Evolutionary conservation across 2,797 vertebrate species (phyloP).

Genomic region (Thunnus albacares): DNA sequence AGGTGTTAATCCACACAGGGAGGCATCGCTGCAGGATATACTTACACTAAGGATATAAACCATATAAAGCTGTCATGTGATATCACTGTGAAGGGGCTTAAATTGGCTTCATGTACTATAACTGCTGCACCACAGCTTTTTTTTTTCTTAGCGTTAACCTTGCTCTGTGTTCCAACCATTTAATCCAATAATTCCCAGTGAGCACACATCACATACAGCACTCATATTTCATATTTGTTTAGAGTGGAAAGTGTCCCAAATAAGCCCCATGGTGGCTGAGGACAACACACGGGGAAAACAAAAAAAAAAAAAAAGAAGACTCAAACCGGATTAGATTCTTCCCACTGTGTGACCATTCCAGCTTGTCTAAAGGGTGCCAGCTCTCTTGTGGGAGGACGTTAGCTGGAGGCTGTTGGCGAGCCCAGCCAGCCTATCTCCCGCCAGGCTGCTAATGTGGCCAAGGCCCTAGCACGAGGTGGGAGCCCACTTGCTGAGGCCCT

Average conservation of each 20-base stretch:
- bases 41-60: conserved; percentile 48
- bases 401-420: conserved; percentile 68
- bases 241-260: conserved; percentile 62
- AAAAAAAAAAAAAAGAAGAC: conserved; percentile 27
- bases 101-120: conserved; percentile 47
- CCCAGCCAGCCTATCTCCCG: conserved; percentile 48
- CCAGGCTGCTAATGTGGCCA: conserved; percentile 78
- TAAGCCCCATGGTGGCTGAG: conserved; percentile 47
- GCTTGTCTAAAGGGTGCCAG: conserved; percentile 70
- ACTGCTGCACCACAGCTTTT: conserved; percentile 48
- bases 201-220: conserved; percentile 38
- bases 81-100: conserved; percentile 42
- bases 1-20: conserved; percentile 52
- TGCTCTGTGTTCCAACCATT: conserved; percentile 35
- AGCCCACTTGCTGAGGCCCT: conserved; percentile 70
- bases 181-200: conserved; percentile 66
- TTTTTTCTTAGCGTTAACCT: conserved; percentile 14
- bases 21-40: conserved; percentile 42
- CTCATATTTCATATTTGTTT: conserved; percentile 62
- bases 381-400: conserved; percentile 69
- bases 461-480: conserved; percentile 61
- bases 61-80: conserved; percentile 55
- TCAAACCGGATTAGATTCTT: conserved; percentile 75
- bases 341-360: conserved; percentile 78
- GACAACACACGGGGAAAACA: conserved; percentile 26